Base-by-base conservation (phyloP, 2,113 vertebrate genomes). In the Epinephelus moara region DNA sequence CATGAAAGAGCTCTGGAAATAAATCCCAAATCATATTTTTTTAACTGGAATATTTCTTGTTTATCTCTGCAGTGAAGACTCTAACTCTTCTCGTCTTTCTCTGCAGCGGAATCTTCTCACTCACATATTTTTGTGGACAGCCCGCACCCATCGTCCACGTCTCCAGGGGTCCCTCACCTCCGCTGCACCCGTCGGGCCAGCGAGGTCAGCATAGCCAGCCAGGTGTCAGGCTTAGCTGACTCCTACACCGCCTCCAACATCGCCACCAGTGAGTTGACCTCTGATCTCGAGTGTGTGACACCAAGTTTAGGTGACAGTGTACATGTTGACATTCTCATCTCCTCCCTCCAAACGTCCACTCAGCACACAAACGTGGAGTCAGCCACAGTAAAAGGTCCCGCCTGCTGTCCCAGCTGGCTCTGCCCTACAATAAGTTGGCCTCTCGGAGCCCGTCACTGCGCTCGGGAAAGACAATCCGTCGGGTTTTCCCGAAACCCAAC, bases 181-280 rank as follows among this genome's bases (percentile, higher is more conserved):
- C 94, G 97, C 85, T 89, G 95, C 93, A 70, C 93, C 93, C 72
- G 98, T 87, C 94, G 98, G 80, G 96, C 97, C 82, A 99, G 98
- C 30, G 98, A 98, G 94, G 96, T 96, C 96, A 99, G 98, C 96
- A 96, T 99, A 33, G 96, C 97, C 92, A 99, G 98, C 95, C 98
- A 99, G 95, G 97, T 96, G 89, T 99, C 97, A 0, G 98, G 98
- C 86, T 87, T 97, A 88, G 97, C 96, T 0, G 97, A 98, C 94
- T 97, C 97, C 81, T 98, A 96, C 96, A 97, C 97, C 0, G 97
- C 96, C 63, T 97, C 97, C 93, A 97, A 96, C 96, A 97, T 99
- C 64, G 96, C 97, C 92, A 97, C 98, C 75, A 98, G 98, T 99
- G 95, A 98, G 98, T 96, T 64, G 4, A 30, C 59, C 45, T 78